A percentile compares a stretch with the other conserved stretches of the same genome.
Evolutionary conservation across 1,140 invertebrate genomes (phyloP).

Genomic region (Scaptomyza graminum): DNA sequence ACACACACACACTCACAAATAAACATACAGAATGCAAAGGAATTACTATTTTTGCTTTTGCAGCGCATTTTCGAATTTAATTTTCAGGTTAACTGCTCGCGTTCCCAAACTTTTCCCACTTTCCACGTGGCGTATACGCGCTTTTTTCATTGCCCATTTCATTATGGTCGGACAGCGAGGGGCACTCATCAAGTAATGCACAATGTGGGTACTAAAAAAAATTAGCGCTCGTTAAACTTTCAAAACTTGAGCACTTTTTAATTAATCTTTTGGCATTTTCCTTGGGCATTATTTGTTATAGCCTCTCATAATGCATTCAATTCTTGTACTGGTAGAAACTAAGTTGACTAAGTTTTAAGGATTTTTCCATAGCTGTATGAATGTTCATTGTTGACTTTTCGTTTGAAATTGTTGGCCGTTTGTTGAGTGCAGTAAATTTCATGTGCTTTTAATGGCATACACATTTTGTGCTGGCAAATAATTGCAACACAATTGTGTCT

Average conservation of each 20-base stretch:
- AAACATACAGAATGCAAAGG: constrained; percentile 42
- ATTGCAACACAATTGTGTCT: too few relatives aligned
- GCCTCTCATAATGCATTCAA: constrained; percentile 6
- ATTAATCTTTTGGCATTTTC: constrained; percentile 23
- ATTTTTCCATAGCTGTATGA: background rate
- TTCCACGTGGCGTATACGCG: constrained; percentile 59
- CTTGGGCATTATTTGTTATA: background rate
- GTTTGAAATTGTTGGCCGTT: background rate
- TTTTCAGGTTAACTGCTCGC: constrained; percentile 68
- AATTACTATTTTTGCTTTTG: constrained; percentile 62
- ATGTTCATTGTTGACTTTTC: background rate
- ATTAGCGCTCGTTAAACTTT: constrained; percentile 26
- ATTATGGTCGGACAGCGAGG: constrained; percentile 14
- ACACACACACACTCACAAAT: constrained; percentile 23
- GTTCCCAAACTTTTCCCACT: constrained; percentile 21
- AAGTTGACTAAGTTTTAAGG: background rate
- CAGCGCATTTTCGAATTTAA: constrained; percentile 72
- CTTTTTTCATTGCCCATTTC: constrained; percentile 63
- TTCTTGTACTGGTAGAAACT: background rate
- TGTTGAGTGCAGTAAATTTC: background rate
- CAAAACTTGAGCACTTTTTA: constrained; percentile 39
- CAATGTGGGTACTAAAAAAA: constrained; percentile 19
- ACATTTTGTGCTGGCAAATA: too few relatives aligned
- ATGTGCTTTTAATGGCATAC: background rate
- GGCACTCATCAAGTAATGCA: constrained; percentile 22